phyloP scores from a whole-genome alignment of 2,113 vertebrate species.

The Egretta garzetta region DNA sequence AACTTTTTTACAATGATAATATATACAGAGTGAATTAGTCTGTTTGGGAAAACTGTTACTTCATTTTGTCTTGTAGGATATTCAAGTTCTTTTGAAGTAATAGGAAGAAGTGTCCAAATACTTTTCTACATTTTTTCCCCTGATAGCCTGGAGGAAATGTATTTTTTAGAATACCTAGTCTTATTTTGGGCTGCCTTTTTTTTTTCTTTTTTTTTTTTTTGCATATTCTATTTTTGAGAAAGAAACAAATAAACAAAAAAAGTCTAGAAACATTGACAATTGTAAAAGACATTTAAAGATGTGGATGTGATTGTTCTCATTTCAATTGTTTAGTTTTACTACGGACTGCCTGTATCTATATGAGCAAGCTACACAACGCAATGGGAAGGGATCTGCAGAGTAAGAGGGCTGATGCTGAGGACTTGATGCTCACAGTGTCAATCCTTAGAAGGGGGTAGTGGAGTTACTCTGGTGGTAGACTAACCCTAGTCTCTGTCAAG shows the following conservation, averaged over 20 bases:
- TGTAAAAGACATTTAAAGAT: background rate
- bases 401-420: background rate
- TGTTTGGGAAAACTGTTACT: background rate
- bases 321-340: background rate
- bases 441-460: background rate
- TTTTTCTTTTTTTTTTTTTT: background rate
- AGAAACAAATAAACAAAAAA: background rate
- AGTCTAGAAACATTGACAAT: background rate
- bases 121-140: background rate
- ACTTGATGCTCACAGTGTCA: background rate
- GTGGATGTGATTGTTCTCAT: background rate
- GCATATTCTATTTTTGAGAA: background rate
- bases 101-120: background rate
- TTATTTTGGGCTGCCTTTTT: background rate
- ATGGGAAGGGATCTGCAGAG: background rate
- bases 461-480: background rate
- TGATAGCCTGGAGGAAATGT: background rate
- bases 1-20: background rate
- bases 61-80: background rate
- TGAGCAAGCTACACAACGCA: background rate
- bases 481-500: background rate
- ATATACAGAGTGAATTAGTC: background rate
- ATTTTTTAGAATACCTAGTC: background rate
- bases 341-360: background rate
- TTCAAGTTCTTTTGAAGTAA: background rate